A percentile compares a stretch with the other conserved stretches of the same genome.
Conservation (phyloP, 2,113 vertebrate species). For the Oryzias javanicus region DNA sequence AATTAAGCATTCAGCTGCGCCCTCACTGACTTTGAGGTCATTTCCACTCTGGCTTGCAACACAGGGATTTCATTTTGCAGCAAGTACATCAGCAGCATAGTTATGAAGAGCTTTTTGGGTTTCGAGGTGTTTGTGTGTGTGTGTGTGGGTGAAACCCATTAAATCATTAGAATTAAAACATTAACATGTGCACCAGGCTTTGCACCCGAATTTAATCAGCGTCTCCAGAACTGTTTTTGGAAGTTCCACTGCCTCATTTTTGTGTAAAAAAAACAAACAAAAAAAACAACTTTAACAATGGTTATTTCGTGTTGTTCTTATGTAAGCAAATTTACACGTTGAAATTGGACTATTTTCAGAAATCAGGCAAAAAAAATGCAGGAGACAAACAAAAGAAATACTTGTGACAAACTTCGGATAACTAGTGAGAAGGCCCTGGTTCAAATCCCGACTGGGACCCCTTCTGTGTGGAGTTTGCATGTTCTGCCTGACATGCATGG, state of each 20-base stretch:
- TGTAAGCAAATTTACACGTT: too few relatives aligned
- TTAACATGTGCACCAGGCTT: slow-evolving; percentile 30
- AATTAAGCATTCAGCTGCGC: slow-evolving; percentile 63
- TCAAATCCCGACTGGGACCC: too few relatives aligned
- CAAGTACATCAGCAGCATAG: slow-evolving; percentile 45
- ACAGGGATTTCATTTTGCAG: slow-evolving; percentile 57
- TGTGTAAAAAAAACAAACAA: not conserved
- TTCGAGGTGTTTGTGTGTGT: slow-evolving; percentile 30
- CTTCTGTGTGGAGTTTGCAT: too few relatives aligned
- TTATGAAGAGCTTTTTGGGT: slow-evolving; percentile 43
- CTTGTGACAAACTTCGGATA: too few relatives aligned
- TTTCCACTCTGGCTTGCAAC: slow-evolving; percentile 59
- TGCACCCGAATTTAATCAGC: slow-evolving; percentile 33
- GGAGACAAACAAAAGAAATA: too few relatives aligned
- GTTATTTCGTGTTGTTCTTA: too few relatives aligned
- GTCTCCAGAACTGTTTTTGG: not conserved
- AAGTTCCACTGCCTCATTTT: not conserved
- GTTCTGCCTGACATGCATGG: too few relatives aligned
- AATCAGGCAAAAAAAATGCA: too few relatives aligned
- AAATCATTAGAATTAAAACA: slow-evolving; percentile 44
- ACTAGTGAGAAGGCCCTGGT: too few relatives aligned
- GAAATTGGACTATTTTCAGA: too few relatives aligned
- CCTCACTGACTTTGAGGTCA: slow-evolving; percentile 65
- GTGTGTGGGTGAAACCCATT: slow-evolving; percentile 16
- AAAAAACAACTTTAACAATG: too few relatives aligned